These are phyloP conservation scores for Sceliomorpha sp. DNA, from an alignment of 2,888 invertebrate species.

Conservation along the genomic window DNA sequence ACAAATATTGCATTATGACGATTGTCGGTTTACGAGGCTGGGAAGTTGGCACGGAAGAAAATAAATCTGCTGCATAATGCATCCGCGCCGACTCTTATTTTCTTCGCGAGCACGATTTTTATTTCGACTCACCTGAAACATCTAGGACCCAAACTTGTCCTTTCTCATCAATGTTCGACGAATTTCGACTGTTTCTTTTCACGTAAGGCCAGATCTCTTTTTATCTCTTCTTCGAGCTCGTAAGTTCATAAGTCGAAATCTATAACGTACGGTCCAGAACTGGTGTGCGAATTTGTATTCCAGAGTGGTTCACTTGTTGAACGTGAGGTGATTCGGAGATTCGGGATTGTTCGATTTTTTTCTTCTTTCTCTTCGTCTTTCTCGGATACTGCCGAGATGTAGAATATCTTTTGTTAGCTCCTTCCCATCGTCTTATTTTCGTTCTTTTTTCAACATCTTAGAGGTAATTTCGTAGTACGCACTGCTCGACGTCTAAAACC, in stretches of 20 bases:
- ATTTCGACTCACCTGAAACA: constrained; percentile 25
- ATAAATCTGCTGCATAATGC: too few relatives aligned
- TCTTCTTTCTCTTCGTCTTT: constrained; percentile 11
- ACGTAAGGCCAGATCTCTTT: constrained; percentile 21
- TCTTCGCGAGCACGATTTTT: neutral
- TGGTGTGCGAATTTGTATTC: constrained; percentile 56
- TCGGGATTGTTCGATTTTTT: constrained; percentile 33
- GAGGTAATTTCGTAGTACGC: constrained; percentile 24
- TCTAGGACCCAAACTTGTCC: constrained; percentile 28
- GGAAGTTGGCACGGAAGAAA: neutral
- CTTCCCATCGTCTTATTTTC: neutral
- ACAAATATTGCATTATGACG: constrained; percentile 25
- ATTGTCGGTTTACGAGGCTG: neutral
- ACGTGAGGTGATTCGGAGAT: constrained; percentile 53
- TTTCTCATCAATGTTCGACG: constrained; percentile 37
- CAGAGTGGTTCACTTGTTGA: constrained; percentile 55
- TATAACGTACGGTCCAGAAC: constrained; percentile 51
- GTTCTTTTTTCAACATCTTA: neutral
- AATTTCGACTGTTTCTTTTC: constrained; percentile 32
- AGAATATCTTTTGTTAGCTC: constrained; percentile 33
- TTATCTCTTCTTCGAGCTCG: constrained; percentile 31
- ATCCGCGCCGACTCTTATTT: too few relatives aligned
- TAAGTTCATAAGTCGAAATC: constrained; percentile 54
- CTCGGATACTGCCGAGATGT: constrained; percentile 11
- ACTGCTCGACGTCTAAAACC: constrained; percentile 6